Evolutionary conservation across 2,888 invertebrate genomes (phyloP).

Genomic region (Cosmia trapezina): DNA sequence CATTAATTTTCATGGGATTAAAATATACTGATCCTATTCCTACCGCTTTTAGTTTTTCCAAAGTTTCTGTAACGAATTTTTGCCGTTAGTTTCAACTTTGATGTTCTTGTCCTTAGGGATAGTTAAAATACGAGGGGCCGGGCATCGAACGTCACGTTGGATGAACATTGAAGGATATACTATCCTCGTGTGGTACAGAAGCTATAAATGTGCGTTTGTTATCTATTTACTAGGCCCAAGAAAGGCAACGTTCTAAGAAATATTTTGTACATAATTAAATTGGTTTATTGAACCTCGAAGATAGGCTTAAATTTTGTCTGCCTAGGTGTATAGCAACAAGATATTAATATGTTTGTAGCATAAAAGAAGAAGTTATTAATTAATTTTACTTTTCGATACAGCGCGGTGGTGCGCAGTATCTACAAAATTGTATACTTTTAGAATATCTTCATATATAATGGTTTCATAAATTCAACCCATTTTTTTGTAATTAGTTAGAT

Average conservation of each 20-base stretch:
- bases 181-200: constrained; percentile 58
- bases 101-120: constrained; percentile 67
- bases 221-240: constrained; percentile 29
- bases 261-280: constrained; percentile 17
- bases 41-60: constrained; percentile 38
- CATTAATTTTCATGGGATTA: constrained; percentile 34
- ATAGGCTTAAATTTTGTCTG: not conserved
- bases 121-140: constrained; percentile 67
- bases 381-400: not conserved
- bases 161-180: constrained; percentile 67
- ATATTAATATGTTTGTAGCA: not conserved
- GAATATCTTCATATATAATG: not conserved
- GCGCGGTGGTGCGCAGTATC: not conserved
- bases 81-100: constrained; percentile 64
- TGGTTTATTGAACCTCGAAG: not conserved
- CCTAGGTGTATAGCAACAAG: not conserved
- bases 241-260: constrained; percentile 20
- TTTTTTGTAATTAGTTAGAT: not conserved
- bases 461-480: not conserved
- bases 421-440: not conserved
- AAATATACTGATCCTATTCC: constrained; percentile 26
- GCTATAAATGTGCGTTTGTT: constrained; percentile 61
- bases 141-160: constrained; percentile 59
- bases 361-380: constrained; percentile 10
- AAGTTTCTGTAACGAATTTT: constrained; percentile 63